These are phyloP conservation scores for Thereva nobilitata DNA, from an alignment of 2,888 invertebrate species.

Conservation along the genomic window DNA sequence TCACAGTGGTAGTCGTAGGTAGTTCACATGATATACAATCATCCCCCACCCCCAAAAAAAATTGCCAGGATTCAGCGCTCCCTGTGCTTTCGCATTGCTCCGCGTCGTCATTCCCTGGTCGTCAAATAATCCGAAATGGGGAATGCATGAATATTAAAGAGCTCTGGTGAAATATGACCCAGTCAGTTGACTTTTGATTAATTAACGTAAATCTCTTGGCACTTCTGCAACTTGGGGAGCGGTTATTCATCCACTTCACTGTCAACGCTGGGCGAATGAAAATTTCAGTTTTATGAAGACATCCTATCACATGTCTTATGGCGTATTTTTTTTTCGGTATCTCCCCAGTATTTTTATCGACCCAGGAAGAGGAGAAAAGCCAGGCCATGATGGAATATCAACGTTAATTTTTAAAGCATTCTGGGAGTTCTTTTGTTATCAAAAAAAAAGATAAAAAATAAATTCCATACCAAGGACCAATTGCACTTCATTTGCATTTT, in stretches of 20 bases:
- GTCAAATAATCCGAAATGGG: conserved; percentile 25
- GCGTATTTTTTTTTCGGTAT: too few species aligned
- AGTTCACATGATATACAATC: conserved; percentile 27
- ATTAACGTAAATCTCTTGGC: conserved; percentile 34
- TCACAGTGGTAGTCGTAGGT: conserved; percentile 6
- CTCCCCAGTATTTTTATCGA: too few species aligned
- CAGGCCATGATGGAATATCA: too few species aligned
- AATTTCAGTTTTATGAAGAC: conserved; percentile 33
- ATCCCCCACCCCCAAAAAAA: not conserved
- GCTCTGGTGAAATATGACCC: conserved; percentile 25
- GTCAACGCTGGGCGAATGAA: conserved; percentile 26
- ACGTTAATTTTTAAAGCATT: too few species aligned
- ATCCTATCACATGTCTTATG: conserved; percentile 7
- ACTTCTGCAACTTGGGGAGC: conserved; percentile 26
- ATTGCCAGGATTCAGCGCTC: not conserved
- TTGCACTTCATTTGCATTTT: too few species aligned
- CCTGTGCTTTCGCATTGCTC: too few species aligned
- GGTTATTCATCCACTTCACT: conserved; percentile 32
- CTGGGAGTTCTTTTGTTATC: too few species aligned
- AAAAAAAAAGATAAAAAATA: too few species aligned
- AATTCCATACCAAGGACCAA: too few species aligned
- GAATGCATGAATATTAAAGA: conserved; percentile 31
- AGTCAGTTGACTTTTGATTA: conserved; percentile 31
- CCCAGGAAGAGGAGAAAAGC: too few species aligned
- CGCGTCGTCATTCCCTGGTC: not conserved